phyloP scores from a whole-genome alignment of 2,797 vertebrate species.

The Catostomus latipinnis region DNA sequence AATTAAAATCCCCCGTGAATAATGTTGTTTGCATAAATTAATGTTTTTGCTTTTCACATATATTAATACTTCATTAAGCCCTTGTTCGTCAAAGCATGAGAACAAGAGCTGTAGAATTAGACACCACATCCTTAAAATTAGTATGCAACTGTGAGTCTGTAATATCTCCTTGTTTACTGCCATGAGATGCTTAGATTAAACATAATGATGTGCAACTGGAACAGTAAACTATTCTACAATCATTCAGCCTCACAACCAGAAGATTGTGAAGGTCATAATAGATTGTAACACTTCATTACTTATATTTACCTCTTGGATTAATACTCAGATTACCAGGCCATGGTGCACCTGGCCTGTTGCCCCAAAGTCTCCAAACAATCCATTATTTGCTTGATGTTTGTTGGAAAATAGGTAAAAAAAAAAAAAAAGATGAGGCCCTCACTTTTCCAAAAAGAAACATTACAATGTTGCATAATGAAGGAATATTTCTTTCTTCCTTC shows the following conservation, averaged over 20 bases:
- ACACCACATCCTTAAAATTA: constrained; percentile 21
- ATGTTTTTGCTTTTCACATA: neutral
- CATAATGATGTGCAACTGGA: constrained; percentile 34
- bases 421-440: constrained; percentile 37
- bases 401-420: constrained; percentile 49
- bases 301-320: constrained; percentile 57
- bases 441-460: constrained; percentile 19
- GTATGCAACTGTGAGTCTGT: constrained; percentile 30
- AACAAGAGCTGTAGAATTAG: neutral
- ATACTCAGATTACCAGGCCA: constrained; percentile 26
- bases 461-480: constrained; percentile 36
- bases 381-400: constrained; percentile 57
- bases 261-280: constrained; percentile 59
- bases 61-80: neutral
- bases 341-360: constrained; percentile 35
- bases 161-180: constrained; percentile 30
- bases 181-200: constrained; percentile 36
- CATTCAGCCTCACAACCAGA: constrained; percentile 38
- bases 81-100: neutral
- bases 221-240: constrained; percentile 51
- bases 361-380: constrained; percentile 32
- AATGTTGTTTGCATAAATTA: neutral
- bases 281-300: constrained; percentile 61
- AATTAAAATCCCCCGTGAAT: too few species aligned
- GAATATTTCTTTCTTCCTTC: neutral